Conservation (phyloP, 2,113 vertebrate species). For the Psilopsiagon aymara region DNA sequence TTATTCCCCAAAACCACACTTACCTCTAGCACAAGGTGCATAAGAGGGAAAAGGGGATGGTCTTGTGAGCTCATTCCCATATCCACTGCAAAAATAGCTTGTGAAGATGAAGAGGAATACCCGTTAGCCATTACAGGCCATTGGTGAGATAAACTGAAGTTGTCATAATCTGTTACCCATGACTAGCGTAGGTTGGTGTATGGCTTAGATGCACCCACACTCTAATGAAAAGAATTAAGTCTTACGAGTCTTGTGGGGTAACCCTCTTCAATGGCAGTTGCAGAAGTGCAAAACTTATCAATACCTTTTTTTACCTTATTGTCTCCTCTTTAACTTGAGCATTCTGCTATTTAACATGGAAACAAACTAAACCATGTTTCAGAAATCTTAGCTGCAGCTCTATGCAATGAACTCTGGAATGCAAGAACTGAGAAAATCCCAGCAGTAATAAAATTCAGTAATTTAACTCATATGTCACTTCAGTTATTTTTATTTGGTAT, state of each 20-base stretch:
- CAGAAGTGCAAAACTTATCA: background rate
- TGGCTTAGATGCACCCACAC: background rate
- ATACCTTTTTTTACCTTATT: background rate
- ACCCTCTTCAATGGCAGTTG: background rate
- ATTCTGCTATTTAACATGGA: background rate
- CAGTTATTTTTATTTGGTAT: background rate
- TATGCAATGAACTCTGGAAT: background rate
- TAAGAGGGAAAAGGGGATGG: conserved; percentile 67
- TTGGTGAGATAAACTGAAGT: conserved; percentile 6
- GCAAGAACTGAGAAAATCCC: background rate
- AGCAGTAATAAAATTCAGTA: background rate
- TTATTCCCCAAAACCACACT: conserved; percentile 69
- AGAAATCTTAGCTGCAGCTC: background rate
- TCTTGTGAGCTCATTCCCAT: conserved; percentile 70
- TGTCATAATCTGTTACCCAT: background rate
- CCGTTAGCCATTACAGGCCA: background rate
- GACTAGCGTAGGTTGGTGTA: background rate
- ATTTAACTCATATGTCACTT: background rate
- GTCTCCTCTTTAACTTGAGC: background rate
- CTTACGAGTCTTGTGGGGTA: background rate
- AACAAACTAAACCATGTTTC: background rate
- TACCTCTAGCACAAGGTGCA: conserved; percentile 78
- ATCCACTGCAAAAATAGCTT: conserved; percentile 65
- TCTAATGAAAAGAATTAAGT: background rate
- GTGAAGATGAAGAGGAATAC: conserved; percentile 33